phyloP scores from a whole-genome alignment of 2,888 invertebrate genomes.

The Hofmannophila pseudospretella region DNA sequence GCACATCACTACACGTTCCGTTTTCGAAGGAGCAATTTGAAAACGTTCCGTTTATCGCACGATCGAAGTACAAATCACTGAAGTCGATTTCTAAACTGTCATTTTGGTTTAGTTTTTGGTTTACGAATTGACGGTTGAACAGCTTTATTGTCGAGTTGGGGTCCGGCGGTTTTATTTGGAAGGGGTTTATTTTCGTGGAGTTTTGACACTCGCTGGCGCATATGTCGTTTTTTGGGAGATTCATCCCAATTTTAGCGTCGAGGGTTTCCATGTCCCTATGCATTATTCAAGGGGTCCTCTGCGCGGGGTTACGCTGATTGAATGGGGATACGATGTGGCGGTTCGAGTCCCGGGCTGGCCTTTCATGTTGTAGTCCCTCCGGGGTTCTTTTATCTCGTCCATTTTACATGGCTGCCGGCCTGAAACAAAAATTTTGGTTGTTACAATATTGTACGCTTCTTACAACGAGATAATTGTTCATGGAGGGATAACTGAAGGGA shows the following conservation, averaged over 20 bases:
- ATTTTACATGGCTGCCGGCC: conserved; percentile 7
- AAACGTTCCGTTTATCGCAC: conserved; percentile 34
- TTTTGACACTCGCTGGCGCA: conserved; percentile 43
- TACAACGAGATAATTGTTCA: too few relatives aligned
- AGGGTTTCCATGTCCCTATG: conserved; percentile 18
- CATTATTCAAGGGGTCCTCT: conserved; percentile 21
- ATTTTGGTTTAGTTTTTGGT: conserved; percentile 10
- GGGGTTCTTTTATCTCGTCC: background rate
- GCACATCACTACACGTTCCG: conserved; percentile 56
- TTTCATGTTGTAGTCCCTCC: conserved; percentile 9
- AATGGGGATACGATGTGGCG: conserved; percentile 8
- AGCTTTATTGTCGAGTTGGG: conserved; percentile 23
- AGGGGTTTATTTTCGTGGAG: conserved; percentile 35
- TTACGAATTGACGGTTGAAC: conserved; percentile 12
- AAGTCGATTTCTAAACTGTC: conserved; percentile 40
- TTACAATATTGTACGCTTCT: too few relatives aligned
- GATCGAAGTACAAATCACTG: conserved; percentile 32
- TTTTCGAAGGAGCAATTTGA: conserved; percentile 53
- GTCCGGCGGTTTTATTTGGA: conserved; percentile 36
- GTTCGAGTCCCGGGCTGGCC: conserved; percentile 5
- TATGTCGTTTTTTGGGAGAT: conserved; percentile 19
- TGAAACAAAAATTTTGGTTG: conserved; percentile 21
- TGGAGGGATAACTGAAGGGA: too few relatives aligned
- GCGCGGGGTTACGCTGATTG: conserved; percentile 14
- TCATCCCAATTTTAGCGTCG: conserved; percentile 17